Evolutionary conservation across 2,888 invertebrate species (phyloP).

Genomic region (Polia nebulosa): DNA sequence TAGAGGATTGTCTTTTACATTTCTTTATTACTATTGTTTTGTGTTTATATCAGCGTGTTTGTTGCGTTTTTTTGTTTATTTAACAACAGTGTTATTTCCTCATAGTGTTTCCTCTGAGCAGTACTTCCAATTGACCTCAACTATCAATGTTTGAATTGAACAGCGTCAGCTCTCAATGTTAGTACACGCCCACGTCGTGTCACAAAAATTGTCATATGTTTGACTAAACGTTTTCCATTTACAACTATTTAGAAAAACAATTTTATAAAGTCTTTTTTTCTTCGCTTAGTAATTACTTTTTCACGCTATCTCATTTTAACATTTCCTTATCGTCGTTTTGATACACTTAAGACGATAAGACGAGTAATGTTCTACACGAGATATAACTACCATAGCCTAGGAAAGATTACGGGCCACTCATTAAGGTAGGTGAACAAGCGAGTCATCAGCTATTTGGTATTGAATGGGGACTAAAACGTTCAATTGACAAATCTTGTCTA

Average conservation of each 20-base stretch:
- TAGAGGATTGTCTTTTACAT: conserved; percentile 11
- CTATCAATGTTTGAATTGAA: conserved; percentile 73
- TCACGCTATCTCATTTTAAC: conserved; percentile 70
- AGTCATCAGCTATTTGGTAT: conserved; percentile 45
- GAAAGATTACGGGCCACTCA: conserved; percentile 61
- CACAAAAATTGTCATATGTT: conserved; percentile 60
- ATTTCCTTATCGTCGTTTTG: conserved; percentile 76
- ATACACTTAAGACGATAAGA: conserved; percentile 78
- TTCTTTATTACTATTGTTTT: conserved; percentile 3
- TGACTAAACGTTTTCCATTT: conserved; percentile 46
- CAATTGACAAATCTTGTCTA: conserved; percentile 35
- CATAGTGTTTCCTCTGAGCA: conserved; percentile 64
- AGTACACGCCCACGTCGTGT: conserved; percentile 79
- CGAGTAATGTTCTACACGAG: conserved; percentile 68
- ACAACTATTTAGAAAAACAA: conserved; percentile 21
- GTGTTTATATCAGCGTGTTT: conserved; percentile 30
- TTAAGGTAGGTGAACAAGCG: conserved; percentile 59
- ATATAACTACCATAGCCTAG: conserved; percentile 64
- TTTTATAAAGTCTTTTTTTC: conserved; percentile 45
- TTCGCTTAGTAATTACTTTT: conserved; percentile 65
- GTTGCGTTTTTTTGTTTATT: conserved; percentile 28
- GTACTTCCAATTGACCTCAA: conserved; percentile 74
- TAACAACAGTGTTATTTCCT: conserved; percentile 22
- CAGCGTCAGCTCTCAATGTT: conserved; percentile 73
- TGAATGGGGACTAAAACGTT: conserved; percentile 38